Conservation (phyloP, 2,113 vertebrate genomes). For the Centropristis striata region DNA sequence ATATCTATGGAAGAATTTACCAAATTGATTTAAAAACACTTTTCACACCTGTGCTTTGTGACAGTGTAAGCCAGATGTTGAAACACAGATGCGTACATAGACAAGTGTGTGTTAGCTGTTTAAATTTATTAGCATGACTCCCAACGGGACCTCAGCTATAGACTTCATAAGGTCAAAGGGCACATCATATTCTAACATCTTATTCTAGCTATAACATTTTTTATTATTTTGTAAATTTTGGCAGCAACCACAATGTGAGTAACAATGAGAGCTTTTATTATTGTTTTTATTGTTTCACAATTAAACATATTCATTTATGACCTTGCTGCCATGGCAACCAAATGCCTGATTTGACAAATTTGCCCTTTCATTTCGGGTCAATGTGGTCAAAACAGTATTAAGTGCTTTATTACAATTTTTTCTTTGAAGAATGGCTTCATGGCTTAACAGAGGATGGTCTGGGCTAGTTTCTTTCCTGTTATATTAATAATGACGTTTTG, state of each 20-base stretch:
- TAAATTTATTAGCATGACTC: neutral
- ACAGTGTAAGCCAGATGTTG: neutral
- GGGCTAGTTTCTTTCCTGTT: slow-evolving; percentile 48
- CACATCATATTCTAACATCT: neutral
- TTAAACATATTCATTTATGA: neutral
- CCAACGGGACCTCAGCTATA: neutral
- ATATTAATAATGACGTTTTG: slow-evolving; percentile 54
- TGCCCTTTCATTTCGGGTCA: slow-evolving; percentile 1
- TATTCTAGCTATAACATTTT: neutral
- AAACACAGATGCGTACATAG: neutral
- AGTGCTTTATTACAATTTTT: slow-evolving; percentile 23
- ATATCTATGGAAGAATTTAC: neutral
- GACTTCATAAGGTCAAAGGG: slow-evolving; percentile 6
- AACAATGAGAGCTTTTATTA: neutral
- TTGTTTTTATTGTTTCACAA: neutral
- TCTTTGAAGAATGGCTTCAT: slow-evolving; percentile 27
- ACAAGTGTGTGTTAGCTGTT: slow-evolving; percentile 4
- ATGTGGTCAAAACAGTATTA: slow-evolving; percentile 10
- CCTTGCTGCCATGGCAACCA: neutral
- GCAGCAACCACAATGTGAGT: neutral
- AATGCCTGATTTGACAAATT: neutral
- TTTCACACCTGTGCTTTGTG: neutral
- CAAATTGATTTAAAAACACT: no score
- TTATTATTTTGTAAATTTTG: neutral
- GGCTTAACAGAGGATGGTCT: slow-evolving; percentile 40